Percentiles rank a stretch among this genome's conserved stretches.
These are phyloP conservation scores for Cantharis rustica DNA, from an alignment of 2,888 invertebrate species.

Conservation along the genomic window DNA sequence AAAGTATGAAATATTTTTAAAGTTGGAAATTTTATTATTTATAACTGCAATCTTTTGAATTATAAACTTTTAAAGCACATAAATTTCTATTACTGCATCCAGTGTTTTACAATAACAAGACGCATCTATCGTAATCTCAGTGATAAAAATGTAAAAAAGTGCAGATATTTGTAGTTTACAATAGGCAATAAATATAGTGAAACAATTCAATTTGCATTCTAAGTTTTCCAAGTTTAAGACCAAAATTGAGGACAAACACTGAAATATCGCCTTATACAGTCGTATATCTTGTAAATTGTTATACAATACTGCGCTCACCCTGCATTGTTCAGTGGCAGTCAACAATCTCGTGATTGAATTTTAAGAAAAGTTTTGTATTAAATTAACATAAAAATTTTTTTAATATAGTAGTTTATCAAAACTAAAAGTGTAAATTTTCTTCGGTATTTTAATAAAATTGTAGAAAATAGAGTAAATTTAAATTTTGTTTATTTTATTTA, in stretches of 20 bases:
- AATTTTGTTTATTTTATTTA: not conserved
- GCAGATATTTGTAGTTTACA: constrained; percentile 16
- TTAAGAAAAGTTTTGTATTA: constrained; percentile 7
- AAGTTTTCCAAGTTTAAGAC: constrained; percentile 43
- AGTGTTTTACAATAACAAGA: not conserved
- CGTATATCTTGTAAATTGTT: constrained; percentile 47
- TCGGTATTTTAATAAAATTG: not conserved
- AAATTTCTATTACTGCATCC: not conserved
- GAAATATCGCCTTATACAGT: constrained; percentile 41
- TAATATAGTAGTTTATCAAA: not conserved
- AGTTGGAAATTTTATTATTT: not conserved
- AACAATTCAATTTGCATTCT: constrained; percentile 50
- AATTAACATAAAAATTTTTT: constrained; percentile 12
- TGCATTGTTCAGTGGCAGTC: constrained; percentile 33
- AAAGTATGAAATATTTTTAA: not conserved
- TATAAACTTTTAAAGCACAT: not conserved
- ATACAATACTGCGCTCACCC: constrained; percentile 45
- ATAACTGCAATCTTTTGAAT: not conserved
- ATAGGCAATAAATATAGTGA: constrained; percentile 47
- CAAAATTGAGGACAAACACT: constrained; percentile 46
- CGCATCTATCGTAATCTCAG: not conserved
- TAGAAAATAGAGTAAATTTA: too few species aligned
- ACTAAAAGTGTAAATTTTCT: not conserved
- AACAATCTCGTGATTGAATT: constrained; percentile 11
- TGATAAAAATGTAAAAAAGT: constrained; percentile 5